Evolutionary conservation across 2,888 invertebrate species (phyloP), one percentile per base, ranked within the genome.

Genomic region (Branchipolynoe longqiensis): DNA sequence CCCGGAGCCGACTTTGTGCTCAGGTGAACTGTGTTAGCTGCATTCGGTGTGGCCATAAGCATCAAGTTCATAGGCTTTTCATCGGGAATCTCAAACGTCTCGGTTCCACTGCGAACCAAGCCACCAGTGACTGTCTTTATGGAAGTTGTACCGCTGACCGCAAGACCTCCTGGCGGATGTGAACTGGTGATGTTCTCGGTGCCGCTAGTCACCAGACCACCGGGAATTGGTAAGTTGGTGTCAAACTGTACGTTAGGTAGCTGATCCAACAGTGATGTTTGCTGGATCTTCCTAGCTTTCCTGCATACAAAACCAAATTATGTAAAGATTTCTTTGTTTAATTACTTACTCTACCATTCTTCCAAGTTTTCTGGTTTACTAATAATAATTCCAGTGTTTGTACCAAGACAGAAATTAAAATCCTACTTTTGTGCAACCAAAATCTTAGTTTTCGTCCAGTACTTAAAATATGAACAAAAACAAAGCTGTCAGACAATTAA

Each of bases 161-260:
- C 41, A 14, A 78, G 48, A 18, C 48, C 78, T 14, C 41, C 54
- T 48, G 41, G 25, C 8, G 48, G 62, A 8, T 12, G n/a, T 14
- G 28, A 41, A 28, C 33, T 54, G 18, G 25, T 14, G 22, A 78
- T 78, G 1, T 41, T 22, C 28, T 48, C 78, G n/a, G 78, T 78
- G 41, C 78, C 78, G 31, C 78, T 78, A 8, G 78, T 25, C 1
- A 28, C 78, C 2, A 78, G 78, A 12, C 78, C 78, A 8, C 78
- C 78, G 1, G 78, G 78, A 3, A 78, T 41, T 12, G 78, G 78
- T 0, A 48, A 41, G 31, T 78, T 33, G 3, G 14, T 6, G 54
- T 78, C 78, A 31, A 78, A 78, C 48, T 78, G 48, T 12, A 78
- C 48, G 3, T 31, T 22, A 31, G 78, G 78, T 12, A 78, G 78